phyloP scores from a whole-genome alignment of 2,888 invertebrate genomes.

The Heliconius sara region DNA sequence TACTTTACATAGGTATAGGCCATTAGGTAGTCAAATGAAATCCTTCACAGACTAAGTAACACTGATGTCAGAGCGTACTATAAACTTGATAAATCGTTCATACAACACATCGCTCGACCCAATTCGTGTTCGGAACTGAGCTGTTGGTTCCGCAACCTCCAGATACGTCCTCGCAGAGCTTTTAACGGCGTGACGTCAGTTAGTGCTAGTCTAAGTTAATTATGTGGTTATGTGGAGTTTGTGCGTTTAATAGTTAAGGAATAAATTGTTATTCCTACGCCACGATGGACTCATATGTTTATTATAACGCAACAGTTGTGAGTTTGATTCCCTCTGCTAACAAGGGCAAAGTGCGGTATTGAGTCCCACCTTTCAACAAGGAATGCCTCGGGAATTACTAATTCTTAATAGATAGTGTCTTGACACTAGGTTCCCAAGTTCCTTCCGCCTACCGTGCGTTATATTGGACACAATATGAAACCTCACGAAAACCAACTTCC shows the following conservation, averaged over 20 bases:
- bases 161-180: slow-evolving; percentile 9
- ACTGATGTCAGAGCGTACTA: neutral
- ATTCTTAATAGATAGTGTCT: too few species aligned
- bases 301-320: too few species aligned
- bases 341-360: too few species aligned
- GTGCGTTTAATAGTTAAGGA: neutral
- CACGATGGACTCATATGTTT: too few species aligned
- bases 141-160: slow-evolving; percentile 9
- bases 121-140: neutral
- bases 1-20: neutral
- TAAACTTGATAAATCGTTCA: slow-evolving; percentile 11
- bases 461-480: too few species aligned
- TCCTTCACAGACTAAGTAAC: neutral
- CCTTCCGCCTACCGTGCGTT: too few species aligned
- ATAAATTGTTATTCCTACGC: too few species aligned
- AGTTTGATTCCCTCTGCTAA: too few species aligned
- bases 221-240: neutral
- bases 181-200: slow-evolving; percentile 10
- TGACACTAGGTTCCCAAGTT: too few species aligned
- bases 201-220: neutral
- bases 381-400: too few species aligned
- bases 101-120: slow-evolving; percentile 18
- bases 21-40: neutral
- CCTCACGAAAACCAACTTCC: too few species aligned
- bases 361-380: too few species aligned